A percentile compares a stretch with the other conserved stretches of the same genome.
phyloP scores from a whole-genome alignment of 2,888 invertebrate species.

The Onchidella celtica region DNA sequence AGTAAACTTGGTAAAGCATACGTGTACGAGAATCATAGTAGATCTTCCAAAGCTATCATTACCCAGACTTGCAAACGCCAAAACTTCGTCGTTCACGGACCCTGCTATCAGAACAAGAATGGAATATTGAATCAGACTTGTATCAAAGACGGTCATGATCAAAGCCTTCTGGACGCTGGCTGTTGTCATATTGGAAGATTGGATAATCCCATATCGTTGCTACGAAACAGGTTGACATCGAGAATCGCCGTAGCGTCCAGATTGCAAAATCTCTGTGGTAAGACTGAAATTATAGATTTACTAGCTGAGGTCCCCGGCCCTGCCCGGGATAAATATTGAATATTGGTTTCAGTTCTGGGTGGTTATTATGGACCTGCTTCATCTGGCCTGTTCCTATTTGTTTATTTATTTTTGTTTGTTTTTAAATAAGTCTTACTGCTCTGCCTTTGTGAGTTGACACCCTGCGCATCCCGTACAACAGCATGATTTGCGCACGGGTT shows the following conservation, averaged over 20 bases:
- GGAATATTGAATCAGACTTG: background rate
- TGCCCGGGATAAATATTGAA: too few species aligned
- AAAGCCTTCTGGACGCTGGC: background rate
- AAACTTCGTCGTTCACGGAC: background rate
- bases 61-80: background rate
- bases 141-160: background rate
- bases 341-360: too few species aligned
- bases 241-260: background rate
- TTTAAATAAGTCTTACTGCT: too few species aligned
- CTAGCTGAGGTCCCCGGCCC: too few species aligned
- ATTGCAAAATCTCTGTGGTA: background rate
- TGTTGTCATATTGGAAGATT: background rate
- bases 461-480: too few species aligned
- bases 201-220: background rate
- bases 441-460: too few species aligned
- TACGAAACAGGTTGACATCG: background rate
- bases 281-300: too few species aligned
- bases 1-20: constrained; percentile 15
- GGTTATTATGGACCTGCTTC: too few species aligned
- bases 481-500: too few species aligned
- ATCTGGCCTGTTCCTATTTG: too few species aligned
- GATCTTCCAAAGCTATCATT: background rate
- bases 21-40: background rate
- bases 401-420: too few species aligned
- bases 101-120: background rate